Evolutionary conservation across 2,113 vertebrate species (phyloP).

Genomic region (Myrmophylax atrothorax): DNA sequence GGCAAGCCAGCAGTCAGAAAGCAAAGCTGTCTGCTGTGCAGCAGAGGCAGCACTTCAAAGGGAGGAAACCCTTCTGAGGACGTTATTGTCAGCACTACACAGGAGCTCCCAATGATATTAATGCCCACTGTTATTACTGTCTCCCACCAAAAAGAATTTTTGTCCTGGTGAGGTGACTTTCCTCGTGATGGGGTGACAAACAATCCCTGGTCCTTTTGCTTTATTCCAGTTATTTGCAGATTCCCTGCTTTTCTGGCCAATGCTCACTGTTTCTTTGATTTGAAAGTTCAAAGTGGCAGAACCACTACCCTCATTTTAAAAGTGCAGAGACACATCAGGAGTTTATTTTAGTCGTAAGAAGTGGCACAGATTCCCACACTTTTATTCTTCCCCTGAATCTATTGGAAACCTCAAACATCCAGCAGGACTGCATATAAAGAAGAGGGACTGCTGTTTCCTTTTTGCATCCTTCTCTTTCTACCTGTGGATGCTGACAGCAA

Average conservation of each 20-base stretch:
- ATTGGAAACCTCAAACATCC: background rate
- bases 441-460: background rate
- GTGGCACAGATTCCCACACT: background rate
- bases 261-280: background rate
- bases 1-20: conserved; percentile 31
- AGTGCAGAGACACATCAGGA: background rate
- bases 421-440: background rate
- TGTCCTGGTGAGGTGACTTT: background rate
- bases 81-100: background rate
- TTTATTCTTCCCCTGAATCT: background rate
- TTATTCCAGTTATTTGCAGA: background rate
- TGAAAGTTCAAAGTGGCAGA: conserved; percentile 1
- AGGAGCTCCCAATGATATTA: background rate
- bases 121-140: background rate
- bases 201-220: background rate
- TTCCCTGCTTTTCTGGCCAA: background rate
- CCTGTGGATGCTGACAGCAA: background rate
- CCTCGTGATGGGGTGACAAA: background rate
- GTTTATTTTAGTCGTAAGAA: background rate
- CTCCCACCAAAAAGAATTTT: background rate
- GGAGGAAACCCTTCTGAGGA: conserved; percentile 28
- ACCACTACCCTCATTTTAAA: background rate
- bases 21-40: conserved; percentile 20
- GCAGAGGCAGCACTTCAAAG: conserved; percentile 42
- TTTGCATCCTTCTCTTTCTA: background rate